These are phyloP conservation scores for Parnassius apollo DNA, from an alignment of 2,888 invertebrate genomes.

Conservation along the genomic window DNA sequence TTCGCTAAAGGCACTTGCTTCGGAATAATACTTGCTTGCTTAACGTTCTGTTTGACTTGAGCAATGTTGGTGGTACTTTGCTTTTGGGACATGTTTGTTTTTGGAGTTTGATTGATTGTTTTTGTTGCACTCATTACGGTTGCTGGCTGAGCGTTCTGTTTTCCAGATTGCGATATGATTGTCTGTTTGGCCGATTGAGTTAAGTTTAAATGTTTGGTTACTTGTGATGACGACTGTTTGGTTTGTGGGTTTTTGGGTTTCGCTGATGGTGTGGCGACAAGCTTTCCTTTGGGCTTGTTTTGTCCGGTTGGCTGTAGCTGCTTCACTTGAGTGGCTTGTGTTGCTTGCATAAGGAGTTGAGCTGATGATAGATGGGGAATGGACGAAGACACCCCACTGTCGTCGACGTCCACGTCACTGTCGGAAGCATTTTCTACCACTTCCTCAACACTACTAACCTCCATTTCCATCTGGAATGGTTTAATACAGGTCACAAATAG, in stretches of 20 bases:
- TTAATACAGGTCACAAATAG: neutral
- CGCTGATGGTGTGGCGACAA: constrained; percentile 42
- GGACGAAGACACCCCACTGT: constrained; percentile 43
- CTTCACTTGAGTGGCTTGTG: constrained; percentile 46
- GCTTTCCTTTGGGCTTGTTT: constrained; percentile 47
- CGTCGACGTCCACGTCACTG: constrained; percentile 73
- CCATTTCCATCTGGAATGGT: constrained; percentile 47
- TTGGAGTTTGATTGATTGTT: constrained; percentile 29
- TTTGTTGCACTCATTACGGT: constrained; percentile 20
- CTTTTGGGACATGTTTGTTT: constrained; percentile 18
- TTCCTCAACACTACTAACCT: constrained; percentile 54
- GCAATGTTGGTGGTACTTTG: neutral
- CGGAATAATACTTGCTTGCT: constrained; percentile 23
- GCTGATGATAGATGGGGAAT: constrained; percentile 60
- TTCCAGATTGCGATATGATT: constrained; percentile 12
- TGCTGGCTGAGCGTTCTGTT: constrained; percentile 22
- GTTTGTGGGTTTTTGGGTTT: constrained; percentile 41
- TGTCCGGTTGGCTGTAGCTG: constrained; percentile 30
- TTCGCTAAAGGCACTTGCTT: constrained; percentile 20
- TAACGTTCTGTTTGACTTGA: constrained; percentile 22
- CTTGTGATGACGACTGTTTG: constrained; percentile 30
- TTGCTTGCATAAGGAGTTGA: constrained; percentile 66
- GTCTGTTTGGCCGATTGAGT: constrained; percentile 21
- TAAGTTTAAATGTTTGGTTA: constrained; percentile 26
- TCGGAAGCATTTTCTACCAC: constrained; percentile 61